These are phyloP conservation scores for Pediacus dermestoides DNA, from an alignment of 2,888 invertebrate genomes.

Conservation along the genomic window DNA sequence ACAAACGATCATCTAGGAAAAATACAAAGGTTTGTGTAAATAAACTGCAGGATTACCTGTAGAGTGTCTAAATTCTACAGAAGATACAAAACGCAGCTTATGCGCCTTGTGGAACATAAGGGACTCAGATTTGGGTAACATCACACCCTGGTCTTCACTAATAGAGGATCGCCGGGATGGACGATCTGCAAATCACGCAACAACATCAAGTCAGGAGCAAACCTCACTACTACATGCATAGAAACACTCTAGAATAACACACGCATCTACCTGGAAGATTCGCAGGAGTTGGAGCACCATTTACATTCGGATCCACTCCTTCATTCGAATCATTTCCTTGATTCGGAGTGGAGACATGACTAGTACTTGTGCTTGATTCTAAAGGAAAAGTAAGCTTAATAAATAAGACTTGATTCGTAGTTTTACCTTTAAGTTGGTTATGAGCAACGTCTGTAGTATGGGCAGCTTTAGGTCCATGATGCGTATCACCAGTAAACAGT, in stretches of 20 bases:
- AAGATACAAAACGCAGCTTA: constrained; percentile 76
- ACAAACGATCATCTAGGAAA: not conserved
- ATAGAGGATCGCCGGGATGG: constrained; percentile 56
- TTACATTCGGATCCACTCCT: not conserved
- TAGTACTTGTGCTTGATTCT: constrained; percentile 41
- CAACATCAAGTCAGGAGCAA: constrained; percentile 33
- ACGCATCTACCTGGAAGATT: not conserved
- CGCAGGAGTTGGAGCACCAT: not conserved
- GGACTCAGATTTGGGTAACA: constrained; percentile 47
- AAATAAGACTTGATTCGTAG: no score
- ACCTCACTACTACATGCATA: no score
- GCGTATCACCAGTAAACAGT: constrained; percentile 57
- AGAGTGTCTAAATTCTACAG: constrained; percentile 76
- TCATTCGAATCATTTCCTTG: not conserved
- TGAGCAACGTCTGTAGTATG: constrained; percentile 30
- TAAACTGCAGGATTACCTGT: constrained; percentile 57
- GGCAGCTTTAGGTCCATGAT: constrained; percentile 40
- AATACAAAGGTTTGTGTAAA: no score
- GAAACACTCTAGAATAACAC: no score
- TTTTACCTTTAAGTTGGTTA: constrained; percentile 41
- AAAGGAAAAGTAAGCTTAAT: no score
- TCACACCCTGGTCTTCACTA: constrained; percentile 53
- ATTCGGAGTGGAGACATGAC: constrained; percentile 44
- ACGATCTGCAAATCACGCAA: constrained; percentile 54
- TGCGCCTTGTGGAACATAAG: constrained; percentile 55